Base-by-base conservation (phyloP, 1,140 invertebrate species). In the Atta texana region DNA sequence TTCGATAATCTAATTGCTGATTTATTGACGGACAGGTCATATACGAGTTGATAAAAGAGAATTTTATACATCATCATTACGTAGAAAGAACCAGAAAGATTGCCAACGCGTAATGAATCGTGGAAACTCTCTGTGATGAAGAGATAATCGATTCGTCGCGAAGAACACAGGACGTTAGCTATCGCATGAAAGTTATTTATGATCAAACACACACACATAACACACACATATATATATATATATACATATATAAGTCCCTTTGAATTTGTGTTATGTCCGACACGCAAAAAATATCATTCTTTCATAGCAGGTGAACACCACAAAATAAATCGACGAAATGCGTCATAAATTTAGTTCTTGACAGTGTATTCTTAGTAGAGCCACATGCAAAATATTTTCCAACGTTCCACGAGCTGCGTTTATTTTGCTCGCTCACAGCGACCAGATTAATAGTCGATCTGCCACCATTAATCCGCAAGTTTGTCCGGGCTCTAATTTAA, bases 401-500 rank as follows among this genome's bases (percentile, higher is more conserved):
- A 61, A 28, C 39, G 66, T 59, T 72, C 24, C 55, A 8, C 24
- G 31, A 74, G 68, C 68, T 49, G 55, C 80, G 69, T 84, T 84
- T 74, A 84, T 84, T 84, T 84, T 84, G 80, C 44, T 61, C 71
- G 55, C 55, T 74, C 49, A 12, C 69, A 75, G 34, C 69, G 69
- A 75, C 39, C 55, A 61, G 80, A 84, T 84, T 84, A 84, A 84
- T 84, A 74, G 57, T 61, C 80, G 80, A 84, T 84, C 80, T 57
- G 80, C 80, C 80, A 44, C 69, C 69, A 75, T 84, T 84, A 84
- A 84, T 84, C 80, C 80, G 69, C 80, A 84, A 84, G 80, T 84
- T 84, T 84, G 80, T 84, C 80, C 80, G 69, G 69, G 80, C 69
- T 84, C 74, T 84, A 84, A 84, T 84, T 84, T 84, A 84, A 84